These are phyloP conservation scores for Pardalotus punctatus DNA, from an alignment of 2,113 vertebrate species.

Conservation along the genomic window DNA sequence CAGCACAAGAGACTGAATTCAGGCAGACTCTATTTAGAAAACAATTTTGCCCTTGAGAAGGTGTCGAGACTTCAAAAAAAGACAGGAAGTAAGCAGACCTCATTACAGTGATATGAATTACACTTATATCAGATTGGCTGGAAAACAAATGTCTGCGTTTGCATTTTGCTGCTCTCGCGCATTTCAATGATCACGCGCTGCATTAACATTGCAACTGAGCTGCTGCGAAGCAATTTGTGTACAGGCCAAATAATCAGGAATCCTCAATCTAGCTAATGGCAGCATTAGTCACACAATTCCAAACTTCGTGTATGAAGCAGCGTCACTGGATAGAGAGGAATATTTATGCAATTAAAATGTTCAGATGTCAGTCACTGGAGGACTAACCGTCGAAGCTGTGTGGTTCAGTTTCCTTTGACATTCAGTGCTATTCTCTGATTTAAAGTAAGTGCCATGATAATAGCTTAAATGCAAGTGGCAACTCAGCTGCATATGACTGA, in stretches of 20 bases:
- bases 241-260: slow-evolving; percentile 22
- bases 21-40: slow-evolving; percentile 20
- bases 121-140: slow-evolving; percentile 38
- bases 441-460: background rate
- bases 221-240: background rate
- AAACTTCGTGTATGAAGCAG: slow-evolving; percentile 11
- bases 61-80: slow-evolving; percentile 23
- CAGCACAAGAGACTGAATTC: background rate
- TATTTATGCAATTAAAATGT: slow-evolving; percentile 12
- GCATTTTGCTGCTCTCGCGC: background rate
- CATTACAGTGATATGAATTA: slow-evolving; percentile 46
- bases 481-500: background rate
- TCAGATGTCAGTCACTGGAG: background rate
- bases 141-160: slow-evolving; percentile 39
- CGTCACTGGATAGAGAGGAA: background rate
- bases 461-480: background rate
- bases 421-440: background rate
- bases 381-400: background rate
- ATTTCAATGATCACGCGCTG: background rate
- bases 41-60: slow-evolving; percentile 54
- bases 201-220: background rate
- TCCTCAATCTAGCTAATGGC: slow-evolving; percentile 33
- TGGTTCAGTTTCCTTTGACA: background rate
- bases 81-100: slow-evolving; percentile 5
- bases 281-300: slow-evolving; percentile 22